These are phyloP conservation scores for Nemapogon koenigi DNA, from an alignment of 2,888 invertebrate genomes.

Conservation along the genomic window DNA sequence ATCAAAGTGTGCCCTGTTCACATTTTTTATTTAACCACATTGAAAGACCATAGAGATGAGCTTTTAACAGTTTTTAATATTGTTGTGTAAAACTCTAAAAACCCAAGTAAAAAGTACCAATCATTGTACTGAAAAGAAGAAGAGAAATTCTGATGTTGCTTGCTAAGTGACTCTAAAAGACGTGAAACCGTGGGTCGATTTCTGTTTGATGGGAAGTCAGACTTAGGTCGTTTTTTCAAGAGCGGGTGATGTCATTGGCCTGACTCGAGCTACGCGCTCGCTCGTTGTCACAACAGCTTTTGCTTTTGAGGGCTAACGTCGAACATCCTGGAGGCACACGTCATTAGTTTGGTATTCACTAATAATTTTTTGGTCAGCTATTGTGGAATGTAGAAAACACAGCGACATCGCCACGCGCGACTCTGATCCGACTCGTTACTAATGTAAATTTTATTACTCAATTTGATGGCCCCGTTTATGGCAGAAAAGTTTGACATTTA, in stretches of 20 bases:
- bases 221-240: conserved; percentile 30
- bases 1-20: too few species aligned
- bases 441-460: conserved; percentile 10
- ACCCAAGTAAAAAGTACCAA: conserved; percentile 7
- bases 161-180: neutral
- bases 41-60: too few species aligned
- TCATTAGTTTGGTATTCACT: conserved; percentile 50
- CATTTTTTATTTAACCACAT: too few species aligned
- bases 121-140: neutral
- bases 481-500: neutral
- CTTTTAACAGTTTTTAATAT: too few species aligned
- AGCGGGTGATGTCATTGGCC: conserved; percentile 50
- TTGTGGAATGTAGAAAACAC: conserved; percentile 24
- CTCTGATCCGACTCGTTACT: neutral
- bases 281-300: conserved; percentile 48
- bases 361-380: conserved; percentile 28
- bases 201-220: neutral
- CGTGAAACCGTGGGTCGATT: neutral
- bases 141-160: neutral
- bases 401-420: conserved; percentile 1
- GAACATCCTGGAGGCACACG: conserved; percentile 43
- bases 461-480: conserved; percentile 4
- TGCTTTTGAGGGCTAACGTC: conserved; percentile 44
- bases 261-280: conserved; percentile 38
- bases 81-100: conserved; percentile 7